Conservation (phyloP, 2,797 vertebrate genomes). For the Syngnathus acus region DNA sequence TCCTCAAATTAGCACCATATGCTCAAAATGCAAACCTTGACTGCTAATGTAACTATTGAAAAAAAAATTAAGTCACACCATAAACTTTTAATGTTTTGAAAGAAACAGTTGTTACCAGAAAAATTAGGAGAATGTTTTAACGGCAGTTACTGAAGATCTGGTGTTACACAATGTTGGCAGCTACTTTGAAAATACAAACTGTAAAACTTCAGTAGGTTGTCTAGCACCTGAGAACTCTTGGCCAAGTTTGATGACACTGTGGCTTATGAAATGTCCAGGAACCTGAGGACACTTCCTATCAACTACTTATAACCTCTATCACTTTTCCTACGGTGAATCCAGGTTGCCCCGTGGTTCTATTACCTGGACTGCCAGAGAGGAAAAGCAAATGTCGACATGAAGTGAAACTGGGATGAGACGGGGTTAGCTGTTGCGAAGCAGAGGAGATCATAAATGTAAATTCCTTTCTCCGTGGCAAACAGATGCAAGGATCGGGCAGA, state of each 20-base stretch:
- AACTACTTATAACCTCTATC: conserved; percentile 19
- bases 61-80: too few relatives aligned
- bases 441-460: conserved; percentile 48
- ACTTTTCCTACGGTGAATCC: conserved; percentile 16
- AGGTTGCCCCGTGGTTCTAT: conserved; percentile 48
- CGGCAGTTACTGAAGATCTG: too few relatives aligned
- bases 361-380: conserved; percentile 42
- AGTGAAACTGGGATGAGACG: conserved; percentile 44
- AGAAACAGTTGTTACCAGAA: too few relatives aligned
- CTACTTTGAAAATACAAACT: background rate
- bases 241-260: conserved; percentile 33
- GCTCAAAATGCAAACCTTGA: conserved; percentile 3
- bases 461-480: conserved; percentile 51
- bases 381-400: conserved; percentile 39
- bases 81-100: too few relatives aligned
- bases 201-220: conserved; percentile 27
- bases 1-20: conserved; percentile 17
- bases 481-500: conserved; percentile 46
- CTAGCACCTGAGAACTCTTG: conserved; percentile 16
- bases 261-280: conserved; percentile 28
- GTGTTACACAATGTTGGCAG: background rate
- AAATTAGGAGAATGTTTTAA: too few relatives aligned
- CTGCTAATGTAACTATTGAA: background rate
- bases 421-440: conserved; percentile 41
- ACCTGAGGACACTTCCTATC: conserved; percentile 34